Base-by-base conservation (phyloP, 2,888 invertebrate species). In the Coremacera marginata region DNA sequence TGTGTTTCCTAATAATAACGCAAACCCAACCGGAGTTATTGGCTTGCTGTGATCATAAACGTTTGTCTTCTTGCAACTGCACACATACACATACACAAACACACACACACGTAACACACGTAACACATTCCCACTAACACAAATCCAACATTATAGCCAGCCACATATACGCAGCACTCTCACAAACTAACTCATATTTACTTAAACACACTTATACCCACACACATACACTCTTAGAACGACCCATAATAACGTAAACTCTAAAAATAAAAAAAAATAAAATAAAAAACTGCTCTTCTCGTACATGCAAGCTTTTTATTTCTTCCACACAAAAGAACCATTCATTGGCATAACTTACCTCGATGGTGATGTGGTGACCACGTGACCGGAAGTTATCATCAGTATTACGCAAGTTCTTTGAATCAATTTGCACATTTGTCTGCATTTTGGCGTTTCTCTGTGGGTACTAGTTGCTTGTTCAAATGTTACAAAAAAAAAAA, bases 351-450 rank as follows among this genome's bases (percentile, higher is more conserved):
- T 31, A 63, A 89, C 89, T 89, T 82, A 89, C 89, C 89, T 89
- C 89, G 60, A 89, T 89, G 49, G 89, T 89, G 74, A 88, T 86
- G 82, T 88, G 88, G 51, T 88, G 87, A 55, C 88, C 88, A 79
- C 89, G 87, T 67, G 85, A 81, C 80, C 93, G 92, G 81, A 89
- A 90, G 80, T 92, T 91, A 82, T 92, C 93, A 80, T 93, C 93
- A 14, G 92, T 93, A 81, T 90, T 91, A 65, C 93, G 91, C 76
- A 94, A 89, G 83, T 91, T 92, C 89, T 93, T 94, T 16, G 94
- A 91, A 88, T 94, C 94, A 75, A 94, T 94, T 89, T 94, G 94
- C 82, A 94, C 94, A 89, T 94, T 94, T 52, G 94, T 94, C 91
- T 94, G 94, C 94, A 94, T 94, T 81, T 78, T 87, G 83, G 9